Evolutionary conservation across 2,113 vertebrate species (phyloP).

Genomic region (Gobius niger): DNA sequence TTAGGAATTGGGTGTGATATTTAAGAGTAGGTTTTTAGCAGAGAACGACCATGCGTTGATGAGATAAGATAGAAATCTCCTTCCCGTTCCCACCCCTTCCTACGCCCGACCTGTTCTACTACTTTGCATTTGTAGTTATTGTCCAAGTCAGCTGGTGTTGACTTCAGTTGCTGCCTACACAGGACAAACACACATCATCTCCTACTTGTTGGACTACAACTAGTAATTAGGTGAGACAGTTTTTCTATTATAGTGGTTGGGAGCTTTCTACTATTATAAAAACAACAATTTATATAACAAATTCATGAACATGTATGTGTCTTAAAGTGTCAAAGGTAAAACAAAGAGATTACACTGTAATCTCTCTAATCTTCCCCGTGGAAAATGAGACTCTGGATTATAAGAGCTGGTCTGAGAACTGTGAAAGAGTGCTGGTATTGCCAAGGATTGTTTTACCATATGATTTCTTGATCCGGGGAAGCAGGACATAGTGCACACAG

Average conservation of each 20-base stretch:
- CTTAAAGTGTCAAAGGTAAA: constrained; percentile 49
- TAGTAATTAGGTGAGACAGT: constrained; percentile 46
- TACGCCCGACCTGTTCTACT: constrained; percentile 62
- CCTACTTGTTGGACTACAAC: constrained; percentile 22
- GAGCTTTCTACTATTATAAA: not conserved
- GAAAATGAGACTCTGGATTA: constrained; percentile 63
- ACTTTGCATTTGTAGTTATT: constrained; percentile 24
- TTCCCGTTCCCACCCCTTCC: not conserved
- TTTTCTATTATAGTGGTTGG: not conserved
- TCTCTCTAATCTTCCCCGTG: constrained; percentile 45
- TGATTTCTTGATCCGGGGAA: constrained; percentile 37
- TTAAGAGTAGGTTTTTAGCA: too few relatives aligned
- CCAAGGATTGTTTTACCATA: constrained; percentile 44
- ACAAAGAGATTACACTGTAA: constrained; percentile 47
- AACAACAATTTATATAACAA: not conserved
- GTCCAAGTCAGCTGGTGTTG: constrained; percentile 55
- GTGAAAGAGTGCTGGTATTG: constrained; percentile 52
- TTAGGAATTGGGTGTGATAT: too few relatives aligned
- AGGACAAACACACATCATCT: constrained; percentile 8
- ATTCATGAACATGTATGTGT: constrained; percentile 16
- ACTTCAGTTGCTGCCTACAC: constrained; percentile 11
- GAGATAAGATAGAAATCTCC: too few relatives aligned
- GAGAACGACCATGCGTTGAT: too few relatives aligned
- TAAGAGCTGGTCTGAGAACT: constrained; percentile 23
- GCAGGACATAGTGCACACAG: not conserved